phyloP scores from a whole-genome alignment of 2,797 vertebrate genomes.

The Ambastaia sidthimunki region DNA sequence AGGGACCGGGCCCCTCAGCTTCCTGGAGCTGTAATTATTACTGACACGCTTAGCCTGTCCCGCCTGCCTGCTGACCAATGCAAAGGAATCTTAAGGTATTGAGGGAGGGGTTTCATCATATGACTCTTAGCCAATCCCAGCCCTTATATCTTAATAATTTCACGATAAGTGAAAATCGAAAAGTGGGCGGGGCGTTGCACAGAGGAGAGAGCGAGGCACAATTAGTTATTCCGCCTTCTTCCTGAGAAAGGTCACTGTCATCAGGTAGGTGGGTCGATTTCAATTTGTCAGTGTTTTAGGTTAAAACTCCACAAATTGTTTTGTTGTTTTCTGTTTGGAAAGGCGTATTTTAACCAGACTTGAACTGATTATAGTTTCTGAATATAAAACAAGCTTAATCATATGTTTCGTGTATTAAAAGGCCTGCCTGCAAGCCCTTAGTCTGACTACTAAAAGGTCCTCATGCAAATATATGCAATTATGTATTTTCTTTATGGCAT shows the following conservation, averaged over 20 bases:
- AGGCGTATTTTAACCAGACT: neutral
- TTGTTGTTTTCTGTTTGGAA: slow-evolving; percentile 1
- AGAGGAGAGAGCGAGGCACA: neutral
- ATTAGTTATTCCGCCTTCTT: slow-evolving; percentile 24
- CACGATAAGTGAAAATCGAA: slow-evolving; percentile 45
- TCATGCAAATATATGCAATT: neutral
- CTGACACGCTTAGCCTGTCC: slow-evolving; percentile 67
- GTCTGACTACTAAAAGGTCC: slow-evolving; percentile 24
- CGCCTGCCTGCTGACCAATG: slow-evolving; percentile 58
- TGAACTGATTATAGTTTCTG: too few relatives aligned
- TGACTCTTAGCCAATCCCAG: slow-evolving; percentile 12
- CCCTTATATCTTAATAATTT: slow-evolving; percentile 52
- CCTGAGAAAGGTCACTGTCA: slow-evolving; percentile 16
- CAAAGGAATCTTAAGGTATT: neutral
- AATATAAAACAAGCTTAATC: too few relatives aligned
- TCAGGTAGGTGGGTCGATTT: slow-evolving; percentile 27
- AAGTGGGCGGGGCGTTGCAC: slow-evolving; percentile 17
- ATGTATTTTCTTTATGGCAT: slow-evolving; percentile 31
- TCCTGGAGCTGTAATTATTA: slow-evolving; percentile 67
- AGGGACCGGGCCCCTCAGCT: slow-evolving; percentile 2
- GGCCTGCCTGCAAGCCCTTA: neutral
- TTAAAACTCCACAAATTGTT: neutral
- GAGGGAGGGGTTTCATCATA: neutral
- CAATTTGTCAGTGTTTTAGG: slow-evolving; percentile 35
- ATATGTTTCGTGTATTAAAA: too few relatives aligned